Base-by-base conservation (phyloP, 1,140 invertebrate species). In the Calycopis cecrops region DNA sequence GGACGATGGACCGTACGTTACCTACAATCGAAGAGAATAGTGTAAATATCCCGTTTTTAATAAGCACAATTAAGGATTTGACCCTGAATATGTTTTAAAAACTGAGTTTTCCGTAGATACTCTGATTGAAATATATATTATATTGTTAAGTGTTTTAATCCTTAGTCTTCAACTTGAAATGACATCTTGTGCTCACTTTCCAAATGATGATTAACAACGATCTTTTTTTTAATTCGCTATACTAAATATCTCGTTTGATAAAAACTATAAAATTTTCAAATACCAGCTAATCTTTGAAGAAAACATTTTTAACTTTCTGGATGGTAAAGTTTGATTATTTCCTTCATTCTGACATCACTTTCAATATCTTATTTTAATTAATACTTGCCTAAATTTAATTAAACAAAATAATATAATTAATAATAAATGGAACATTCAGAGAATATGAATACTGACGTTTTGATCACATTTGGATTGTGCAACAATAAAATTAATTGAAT, bases 1-100 rank as follows among this genome's bases (percentile, higher is more conserved):
- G 52, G 35, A 63, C 63, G 52, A 61, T 57, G 56, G 38, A 64
- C 56, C 50, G 57, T 62, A 54, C 59, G 62, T 56, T 57, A 53
- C 69, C 21, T 28, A 28, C 21, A 28, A 28, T 28, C 21, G 21
- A 28, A 28, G 6, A 6, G 6, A 28, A 28, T 28, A 28, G 73
- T 63, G 71, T 84, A 81, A 65, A 81, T 81, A 79, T 57, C 69
- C 70, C 73, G 62, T 55, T 58, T 49, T 71, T 64, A 28, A 59
- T 79, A 82, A 79, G 72, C 73, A 77, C 77, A 63, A 73, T 64
- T 77, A 73, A 77, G 79, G 78, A 85, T 85, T 85, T 85, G 79
- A 85, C 64, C 69, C 69, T 59, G n/a, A n/a, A 66, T 67, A 55
- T 48, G 52, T 68, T 62, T 53, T 53, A 14, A 44, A 14, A n/a